These are phyloP conservation scores for Emmelina monodactyla DNA, from an alignment of 2,888 invertebrate genomes.

Conservation along the genomic window DNA sequence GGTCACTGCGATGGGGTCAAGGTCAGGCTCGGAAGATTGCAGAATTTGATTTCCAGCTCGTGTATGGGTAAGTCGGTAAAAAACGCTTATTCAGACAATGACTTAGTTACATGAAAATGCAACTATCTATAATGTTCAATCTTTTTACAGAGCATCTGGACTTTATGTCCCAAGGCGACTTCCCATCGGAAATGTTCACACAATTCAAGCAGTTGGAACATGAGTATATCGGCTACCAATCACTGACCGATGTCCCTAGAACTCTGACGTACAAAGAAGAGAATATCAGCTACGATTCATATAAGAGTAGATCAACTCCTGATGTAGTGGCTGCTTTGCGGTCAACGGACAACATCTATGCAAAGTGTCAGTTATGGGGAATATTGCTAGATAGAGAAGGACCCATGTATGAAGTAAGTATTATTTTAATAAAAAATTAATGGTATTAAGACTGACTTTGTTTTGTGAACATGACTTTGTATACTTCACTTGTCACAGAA, in stretches of 20 bases:
- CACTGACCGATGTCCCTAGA: constrained; percentile 92
- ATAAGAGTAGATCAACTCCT: constrained; percentile 70
- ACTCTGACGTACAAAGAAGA: constrained; percentile 78
- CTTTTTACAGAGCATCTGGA: constrained; percentile 98
- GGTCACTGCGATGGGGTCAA: constrained; percentile 96
- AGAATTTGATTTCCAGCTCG: constrained; percentile 97
- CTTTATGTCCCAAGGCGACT: constrained; percentile 87
- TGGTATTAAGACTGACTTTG: not conserved
- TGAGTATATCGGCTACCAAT: constrained; percentile 94
- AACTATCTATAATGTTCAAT: too few species aligned
- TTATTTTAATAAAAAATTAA: not conserved
- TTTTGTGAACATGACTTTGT: not conserved
- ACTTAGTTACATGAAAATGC: too few species aligned
- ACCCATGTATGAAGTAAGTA: constrained; percentile 74
- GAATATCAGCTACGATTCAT: constrained; percentile 61
- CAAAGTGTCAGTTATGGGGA: constrained; percentile 84
- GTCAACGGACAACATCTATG: constrained; percentile 75
- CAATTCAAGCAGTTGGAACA: constrained; percentile 90
- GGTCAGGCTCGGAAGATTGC: constrained; percentile 90
- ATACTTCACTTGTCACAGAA: not conserved
- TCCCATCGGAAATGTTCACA: constrained; percentile 75
- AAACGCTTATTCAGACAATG: too few species aligned
- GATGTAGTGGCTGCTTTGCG: constrained; percentile 79
- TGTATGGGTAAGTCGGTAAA: constrained; percentile 75
- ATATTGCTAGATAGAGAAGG: constrained; percentile 84